Percentiles rank a stretch among this genome's conserved stretches.
Evolutionary conservation across 2,797 vertebrate species (phyloP).

Genomic region (Cryptoblepharus egeriae): DNA sequence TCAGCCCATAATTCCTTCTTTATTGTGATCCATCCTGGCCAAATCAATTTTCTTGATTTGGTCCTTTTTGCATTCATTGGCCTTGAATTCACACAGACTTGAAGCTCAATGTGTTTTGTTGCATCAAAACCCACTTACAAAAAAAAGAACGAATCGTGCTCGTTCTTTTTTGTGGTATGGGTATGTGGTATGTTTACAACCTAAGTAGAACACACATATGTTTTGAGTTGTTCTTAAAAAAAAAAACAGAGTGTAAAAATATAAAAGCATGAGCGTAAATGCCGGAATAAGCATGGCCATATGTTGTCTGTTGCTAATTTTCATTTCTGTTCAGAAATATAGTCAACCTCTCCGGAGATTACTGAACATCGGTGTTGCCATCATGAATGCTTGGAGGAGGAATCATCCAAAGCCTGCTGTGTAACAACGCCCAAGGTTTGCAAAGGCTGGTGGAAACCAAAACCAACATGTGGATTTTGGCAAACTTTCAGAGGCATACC

Average conservation of each 20-base stretch:
- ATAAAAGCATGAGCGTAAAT: constrained; percentile 26
- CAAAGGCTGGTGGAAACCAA: no score
- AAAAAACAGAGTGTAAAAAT: background rate
- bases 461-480: no score
- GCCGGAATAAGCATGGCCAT: constrained; percentile 22
- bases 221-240: constrained; percentile 3
- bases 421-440: background rate
- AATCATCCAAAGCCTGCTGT: background rate
- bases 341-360: constrained; percentile 46
- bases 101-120: fast-evolving
- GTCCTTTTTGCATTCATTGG: background rate
- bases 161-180: fast-evolving
- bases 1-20: background rate
- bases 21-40: background rate
- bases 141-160: background rate
- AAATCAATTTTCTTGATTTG: background rate
- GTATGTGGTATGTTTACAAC: constrained; percentile 8
- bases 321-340: background rate
- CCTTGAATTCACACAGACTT: background rate
- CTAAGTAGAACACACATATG: constrained; percentile 26
- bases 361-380: constrained; percentile 54
- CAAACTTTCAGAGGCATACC: no score
- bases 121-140: background rate
- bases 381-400: background rate
- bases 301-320: constrained; percentile 66